Conservation (phyloP, 1,140 invertebrate species). For the Drosophila bocqueti region DNA sequence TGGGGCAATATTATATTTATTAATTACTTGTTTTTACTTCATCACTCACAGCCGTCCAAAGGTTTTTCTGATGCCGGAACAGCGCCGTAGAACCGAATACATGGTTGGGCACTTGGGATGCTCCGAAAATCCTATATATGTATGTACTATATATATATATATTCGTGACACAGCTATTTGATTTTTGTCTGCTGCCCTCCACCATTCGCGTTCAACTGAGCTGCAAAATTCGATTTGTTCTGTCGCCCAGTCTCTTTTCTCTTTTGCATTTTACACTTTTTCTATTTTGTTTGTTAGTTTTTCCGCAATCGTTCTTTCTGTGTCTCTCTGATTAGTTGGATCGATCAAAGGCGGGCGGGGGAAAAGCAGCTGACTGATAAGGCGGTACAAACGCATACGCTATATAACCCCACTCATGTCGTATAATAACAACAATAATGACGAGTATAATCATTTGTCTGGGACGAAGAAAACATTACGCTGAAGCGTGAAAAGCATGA, state of each 20-base stretch:
- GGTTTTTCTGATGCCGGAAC: constrained; percentile 40
- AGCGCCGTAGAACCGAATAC: constrained; percentile 35
- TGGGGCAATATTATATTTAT: constrained; percentile 3
- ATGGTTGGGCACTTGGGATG: constrained; percentile 28
- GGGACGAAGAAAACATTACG: constrained; percentile 17
- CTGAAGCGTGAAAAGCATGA: constrained; percentile 31
- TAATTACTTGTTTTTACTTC: constrained; percentile 2
- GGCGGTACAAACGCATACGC: constrained; percentile 13
- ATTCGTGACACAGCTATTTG: constrained; percentile 2
- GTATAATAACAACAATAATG: constrained; percentile 33
- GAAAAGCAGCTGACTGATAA: constrained; percentile 52
- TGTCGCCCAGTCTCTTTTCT: constrained; percentile 23
- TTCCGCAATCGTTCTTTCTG: constrained; percentile 20
- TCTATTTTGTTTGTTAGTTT: constrained; percentile 47
- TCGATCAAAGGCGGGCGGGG: constrained; percentile 15
- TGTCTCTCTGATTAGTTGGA: constrained; percentile 18
- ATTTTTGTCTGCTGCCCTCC: constrained; percentile 49
- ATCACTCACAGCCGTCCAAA: constrained; percentile 65
- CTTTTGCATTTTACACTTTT: constrained; percentile 55
- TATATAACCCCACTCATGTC: constrained; percentile 7
- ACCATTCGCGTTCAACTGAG: constrained; percentile 57
- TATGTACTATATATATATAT: constrained; percentile 1
- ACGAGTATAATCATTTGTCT: constrained; percentile 35
- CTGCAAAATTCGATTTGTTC: constrained; percentile 38
- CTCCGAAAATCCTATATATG: constrained; percentile 2